These are phyloP conservation scores for Porites divaricata DNA, from an alignment of 92 coral and sea anemone species.

Conservation along the genomic window DNA sequence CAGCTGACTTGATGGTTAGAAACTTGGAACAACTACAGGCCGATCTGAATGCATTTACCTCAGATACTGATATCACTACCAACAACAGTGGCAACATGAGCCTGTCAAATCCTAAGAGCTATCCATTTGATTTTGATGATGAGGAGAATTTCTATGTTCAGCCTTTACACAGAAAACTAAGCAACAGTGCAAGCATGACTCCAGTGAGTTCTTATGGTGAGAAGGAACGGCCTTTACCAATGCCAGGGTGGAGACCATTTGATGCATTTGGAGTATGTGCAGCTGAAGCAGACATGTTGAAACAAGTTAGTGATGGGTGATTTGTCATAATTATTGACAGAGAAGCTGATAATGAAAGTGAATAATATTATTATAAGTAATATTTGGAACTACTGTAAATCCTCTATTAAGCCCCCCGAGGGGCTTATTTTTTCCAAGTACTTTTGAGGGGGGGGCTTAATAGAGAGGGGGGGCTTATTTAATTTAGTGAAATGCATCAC, in stretches of 20 bases:
- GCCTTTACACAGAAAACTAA: slow-evolving; percentile 40
- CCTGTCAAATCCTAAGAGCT: slow-evolving; percentile 49
- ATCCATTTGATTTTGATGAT: slow-evolving; percentile 80
- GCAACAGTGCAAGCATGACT: slow-evolving; percentile 44
- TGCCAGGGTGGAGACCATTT: slow-evolving; percentile 70
- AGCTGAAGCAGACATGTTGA: slow-evolving; percentile 92
- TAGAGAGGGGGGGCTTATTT: too few relatives aligned
- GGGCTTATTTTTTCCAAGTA: too few relatives aligned
- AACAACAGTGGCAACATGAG: slow-evolving; percentile 39
- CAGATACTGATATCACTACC: slow-evolving; percentile 62
- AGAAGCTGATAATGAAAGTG: too few relatives aligned
- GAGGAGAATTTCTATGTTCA: slow-evolving; percentile 68
- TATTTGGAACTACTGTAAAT: too few relatives aligned
- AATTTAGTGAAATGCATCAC: too few relatives aligned
- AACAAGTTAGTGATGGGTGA: slow-evolving; percentile 71
- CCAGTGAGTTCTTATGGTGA: slow-evolving; percentile 52
- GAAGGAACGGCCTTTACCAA: slow-evolving; percentile 55
- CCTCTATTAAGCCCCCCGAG: too few relatives aligned
- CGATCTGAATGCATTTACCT: slow-evolving; percentile 73
- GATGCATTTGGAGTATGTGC: slow-evolving; percentile 99
- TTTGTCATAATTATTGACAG: too few relatives aligned
- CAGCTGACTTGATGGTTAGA: slow-evolving; percentile 73
- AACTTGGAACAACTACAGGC: slow-evolving; percentile 89
- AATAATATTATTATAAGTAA: too few relatives aligned
- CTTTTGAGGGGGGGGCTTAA: too few relatives aligned